Percentiles rank a stretch among this genome's conserved stretches.
Evolutionary conservation across 2,113 vertebrate species (phyloP).

Genomic region (Triplophysa dalaica): DNA sequence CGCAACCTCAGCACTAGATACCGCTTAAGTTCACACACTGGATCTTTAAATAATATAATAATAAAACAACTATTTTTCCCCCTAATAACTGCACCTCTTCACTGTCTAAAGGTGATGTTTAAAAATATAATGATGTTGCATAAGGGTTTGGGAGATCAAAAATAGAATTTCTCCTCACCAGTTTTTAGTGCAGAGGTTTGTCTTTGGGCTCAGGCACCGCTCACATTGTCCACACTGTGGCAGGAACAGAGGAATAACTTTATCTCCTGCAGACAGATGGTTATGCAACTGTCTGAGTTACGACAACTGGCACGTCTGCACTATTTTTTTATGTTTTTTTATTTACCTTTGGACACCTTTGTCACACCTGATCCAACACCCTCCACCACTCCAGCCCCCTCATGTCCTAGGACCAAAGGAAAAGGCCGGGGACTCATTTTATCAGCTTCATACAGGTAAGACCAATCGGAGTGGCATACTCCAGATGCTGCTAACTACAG

Average conservation of each 20-base stretch:
- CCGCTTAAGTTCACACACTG: too few relatives aligned
- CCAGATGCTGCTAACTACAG: conserved; percentile 73
- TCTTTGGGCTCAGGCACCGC: conserved; percentile 68
- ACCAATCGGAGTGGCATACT: conserved; percentile 78
- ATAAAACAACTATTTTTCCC: too few relatives aligned
- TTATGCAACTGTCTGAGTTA: background rate
- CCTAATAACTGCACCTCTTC: too few relatives aligned
- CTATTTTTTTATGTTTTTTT: background rate
- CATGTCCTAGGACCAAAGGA: conserved; percentile 76
- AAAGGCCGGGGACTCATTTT: conserved; percentile 55
- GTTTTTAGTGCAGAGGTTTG: conserved; percentile 70
- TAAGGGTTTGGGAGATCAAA: background rate
- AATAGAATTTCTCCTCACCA: conserved; percentile 58
- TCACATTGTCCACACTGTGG: conserved; percentile 78
- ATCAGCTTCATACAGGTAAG: conserved; percentile 63
- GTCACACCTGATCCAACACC: conserved; percentile 81
- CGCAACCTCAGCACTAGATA: too few relatives aligned
- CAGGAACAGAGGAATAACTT: conserved; percentile 79
- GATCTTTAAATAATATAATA: too few relatives aligned
- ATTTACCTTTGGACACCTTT: conserved; percentile 76
- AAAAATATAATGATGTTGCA: too few relatives aligned
- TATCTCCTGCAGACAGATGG: conserved; percentile 72
- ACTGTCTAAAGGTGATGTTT: too few relatives aligned
- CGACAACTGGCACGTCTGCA: background rate
- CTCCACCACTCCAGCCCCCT: conserved; percentile 77